phyloP scores from a whole-genome alignment of 2,888 invertebrate species.

The Megamerina dolium region DNA sequence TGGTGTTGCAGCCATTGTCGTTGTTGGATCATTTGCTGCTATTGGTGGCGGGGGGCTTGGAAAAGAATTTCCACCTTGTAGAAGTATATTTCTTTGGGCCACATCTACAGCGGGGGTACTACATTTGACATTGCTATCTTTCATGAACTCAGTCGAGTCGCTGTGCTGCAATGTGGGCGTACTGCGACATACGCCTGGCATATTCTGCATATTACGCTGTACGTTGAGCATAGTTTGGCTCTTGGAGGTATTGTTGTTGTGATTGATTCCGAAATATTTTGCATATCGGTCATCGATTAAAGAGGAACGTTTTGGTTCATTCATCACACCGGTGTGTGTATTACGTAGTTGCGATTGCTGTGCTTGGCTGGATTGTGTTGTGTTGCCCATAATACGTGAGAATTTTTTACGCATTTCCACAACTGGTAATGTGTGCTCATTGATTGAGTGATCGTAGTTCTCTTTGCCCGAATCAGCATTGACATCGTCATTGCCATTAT shows the following conservation, averaged over 20 bases:
- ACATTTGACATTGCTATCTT: not conserved
- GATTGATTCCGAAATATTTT: slow-evolving; percentile 45
- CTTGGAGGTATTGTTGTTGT: no score
- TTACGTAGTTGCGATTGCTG: slow-evolving; percentile 15
- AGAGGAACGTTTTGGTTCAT: slow-evolving; percentile 19
- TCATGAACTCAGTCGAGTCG: no score
- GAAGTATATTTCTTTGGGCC: no score
- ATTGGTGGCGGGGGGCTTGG: not conserved
- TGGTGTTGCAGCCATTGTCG: not conserved
- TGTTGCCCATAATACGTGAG: slow-evolving; percentile 24
- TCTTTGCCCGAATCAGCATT: slow-evolving; percentile 44
- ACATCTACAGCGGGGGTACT: no score
- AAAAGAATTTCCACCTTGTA: not conserved
- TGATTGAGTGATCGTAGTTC: slow-evolving; percentile 29
- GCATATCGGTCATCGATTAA: slow-evolving; percentile 34
- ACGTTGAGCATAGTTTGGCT: no score
- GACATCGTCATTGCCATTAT: slow-evolving; percentile 18
- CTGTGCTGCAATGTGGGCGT: slow-evolving; percentile 14
- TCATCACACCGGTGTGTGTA: slow-evolving; percentile 11
- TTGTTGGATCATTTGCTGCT: slow-evolving; percentile 3
- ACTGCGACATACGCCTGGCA: slow-evolving; percentile 21
- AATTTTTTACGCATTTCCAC: slow-evolving; percentile 36
- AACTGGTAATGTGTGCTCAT: slow-evolving; percentile 18
- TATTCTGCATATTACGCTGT: slow-evolving; percentile 8
- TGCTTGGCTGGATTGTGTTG: slow-evolving; percentile 8